Conservation (phyloP, 2,888 invertebrate genomes). For the Pammene aurita region DNA sequence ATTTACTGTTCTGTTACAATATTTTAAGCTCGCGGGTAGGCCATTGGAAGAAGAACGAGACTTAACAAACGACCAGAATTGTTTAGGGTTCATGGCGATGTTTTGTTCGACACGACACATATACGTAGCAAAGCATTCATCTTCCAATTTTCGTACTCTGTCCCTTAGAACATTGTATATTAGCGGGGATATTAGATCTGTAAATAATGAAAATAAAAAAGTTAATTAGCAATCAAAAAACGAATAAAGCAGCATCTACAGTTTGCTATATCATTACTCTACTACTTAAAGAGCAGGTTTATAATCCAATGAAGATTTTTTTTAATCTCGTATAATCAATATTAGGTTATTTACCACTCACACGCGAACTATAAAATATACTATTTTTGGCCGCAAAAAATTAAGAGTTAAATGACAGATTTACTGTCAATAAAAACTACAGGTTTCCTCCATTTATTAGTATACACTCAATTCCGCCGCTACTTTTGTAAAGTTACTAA, state of each 20-base stretch:
- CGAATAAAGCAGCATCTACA: not conserved
- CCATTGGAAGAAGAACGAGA: no score
- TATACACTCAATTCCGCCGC: constrained; percentile 18
- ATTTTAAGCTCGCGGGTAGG: no score
- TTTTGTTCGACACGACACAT: no score
- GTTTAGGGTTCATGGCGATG: no score
- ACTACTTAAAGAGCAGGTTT: not conserved
- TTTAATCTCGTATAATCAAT: constrained; percentile 1
- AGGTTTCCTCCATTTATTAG: constrained; percentile 34
- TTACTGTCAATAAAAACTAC: constrained; percentile 40
- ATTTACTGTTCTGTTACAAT: no score
- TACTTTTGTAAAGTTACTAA: constrained; percentile 26
- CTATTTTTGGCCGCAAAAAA: constrained; percentile 19
- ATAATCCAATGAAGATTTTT: not conserved
- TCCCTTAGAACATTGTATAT: no score
- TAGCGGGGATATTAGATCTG: no score
- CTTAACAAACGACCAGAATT: no score
- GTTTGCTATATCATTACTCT: constrained; percentile 3
- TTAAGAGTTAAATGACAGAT: constrained; percentile 31
- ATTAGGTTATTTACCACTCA: constrained; percentile 16
- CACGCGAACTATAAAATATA: constrained; percentile 17
- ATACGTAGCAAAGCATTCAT: no score
- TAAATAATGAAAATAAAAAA: no score
- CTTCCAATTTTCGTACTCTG: no score
- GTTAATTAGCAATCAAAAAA: no score